Percentiles rank a stretch among this genome's conserved stretches.
phyloP scores from a whole-genome alignment of 2,113 vertebrate genomes.

The Callospermophilus lateralis region DNA sequence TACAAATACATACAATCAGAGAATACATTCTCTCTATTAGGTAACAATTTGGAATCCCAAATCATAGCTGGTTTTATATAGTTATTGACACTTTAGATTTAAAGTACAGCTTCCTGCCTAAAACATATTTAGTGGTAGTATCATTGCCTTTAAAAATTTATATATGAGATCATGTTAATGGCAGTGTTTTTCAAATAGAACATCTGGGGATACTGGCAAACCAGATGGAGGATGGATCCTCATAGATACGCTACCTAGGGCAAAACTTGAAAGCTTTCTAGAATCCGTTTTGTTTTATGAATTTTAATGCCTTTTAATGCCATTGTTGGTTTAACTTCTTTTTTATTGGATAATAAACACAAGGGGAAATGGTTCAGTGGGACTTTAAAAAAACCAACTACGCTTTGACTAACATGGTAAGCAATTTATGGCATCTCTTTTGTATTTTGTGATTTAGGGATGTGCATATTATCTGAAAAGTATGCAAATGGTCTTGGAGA shows the following conservation, averaged over 20 bases:
- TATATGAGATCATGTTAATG: constrained; percentile 49
- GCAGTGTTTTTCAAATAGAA: background rate
- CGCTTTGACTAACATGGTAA: background rate
- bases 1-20: background rate
- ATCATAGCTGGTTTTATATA: background rate
- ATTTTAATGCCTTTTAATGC: constrained; percentile 50
- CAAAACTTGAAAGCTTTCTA: constrained; percentile 36
- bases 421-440: background rate
- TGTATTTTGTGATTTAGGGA: background rate
- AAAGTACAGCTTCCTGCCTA: constrained; percentile 21
- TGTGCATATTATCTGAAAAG: background rate
- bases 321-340: constrained; percentile 63
- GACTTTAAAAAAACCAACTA: background rate
- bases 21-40: constrained; percentile 44
- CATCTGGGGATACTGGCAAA: constrained; percentile 47
- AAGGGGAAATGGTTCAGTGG: constrained; percentile 10
- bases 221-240: constrained; percentile 32
- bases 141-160: constrained; percentile 48
- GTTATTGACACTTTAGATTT: background rate
- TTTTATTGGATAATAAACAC: constrained; percentile 60
- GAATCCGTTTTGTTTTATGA: constrained; percentile 28
- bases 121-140: constrained; percentile 4
- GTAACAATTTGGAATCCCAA: background rate
- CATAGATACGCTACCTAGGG: constrained; percentile 4
- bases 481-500: background rate